Evolutionary conservation across 2,888 invertebrate species (phyloP).

Genomic region (Platypus cylindrus): DNA sequence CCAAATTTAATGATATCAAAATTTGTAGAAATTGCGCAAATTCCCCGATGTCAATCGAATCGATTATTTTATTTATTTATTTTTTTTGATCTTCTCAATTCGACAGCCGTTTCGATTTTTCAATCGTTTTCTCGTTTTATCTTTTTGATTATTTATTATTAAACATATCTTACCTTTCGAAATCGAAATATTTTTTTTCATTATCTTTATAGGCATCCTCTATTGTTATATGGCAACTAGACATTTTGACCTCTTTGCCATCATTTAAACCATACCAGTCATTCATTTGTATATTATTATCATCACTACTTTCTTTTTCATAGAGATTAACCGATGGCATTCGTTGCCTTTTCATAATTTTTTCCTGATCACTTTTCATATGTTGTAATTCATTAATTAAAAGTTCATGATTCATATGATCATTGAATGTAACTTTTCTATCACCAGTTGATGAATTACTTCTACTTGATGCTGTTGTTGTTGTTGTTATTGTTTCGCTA

Average conservation of each 20-base stretch:
- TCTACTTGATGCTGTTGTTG: slow-evolving; percentile 1
- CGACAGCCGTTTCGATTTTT: too few relatives aligned
- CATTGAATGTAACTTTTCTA: slow-evolving; percentile 27
- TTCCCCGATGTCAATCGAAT: too few relatives aligned
- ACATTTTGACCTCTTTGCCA: slow-evolving; percentile 41
- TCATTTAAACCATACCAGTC: slow-evolving; percentile 46
- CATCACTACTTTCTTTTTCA: slow-evolving; percentile 9
- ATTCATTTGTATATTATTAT: slow-evolving; percentile 17
- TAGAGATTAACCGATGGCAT: slow-evolving; percentile 27
- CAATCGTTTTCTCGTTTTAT: too few relatives aligned
- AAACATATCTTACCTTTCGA: slow-evolving; percentile 18
- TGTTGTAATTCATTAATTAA: slow-evolving; percentile 56
- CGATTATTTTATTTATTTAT: too few relatives aligned
- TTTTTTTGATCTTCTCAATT: too few relatives aligned
- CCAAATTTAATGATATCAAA: too few relatives aligned
- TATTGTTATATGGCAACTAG: slow-evolving; percentile 45
- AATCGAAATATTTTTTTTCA: slow-evolving; percentile 18
- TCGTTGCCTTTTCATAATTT: slow-evolving; percentile 28
- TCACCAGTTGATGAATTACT: slow-evolving; percentile 9
- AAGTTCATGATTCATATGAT: slow-evolving; percentile 48
- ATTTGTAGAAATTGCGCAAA: too few relatives aligned
- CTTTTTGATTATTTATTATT: not conserved
- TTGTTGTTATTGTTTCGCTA: slow-evolving; percentile 1
- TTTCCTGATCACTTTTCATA: slow-evolving; percentile 40
- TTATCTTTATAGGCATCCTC: slow-evolving; percentile 39